phyloP scores from a whole-genome alignment of 2,888 invertebrate genomes.

The Mystacides longicornis region DNA sequence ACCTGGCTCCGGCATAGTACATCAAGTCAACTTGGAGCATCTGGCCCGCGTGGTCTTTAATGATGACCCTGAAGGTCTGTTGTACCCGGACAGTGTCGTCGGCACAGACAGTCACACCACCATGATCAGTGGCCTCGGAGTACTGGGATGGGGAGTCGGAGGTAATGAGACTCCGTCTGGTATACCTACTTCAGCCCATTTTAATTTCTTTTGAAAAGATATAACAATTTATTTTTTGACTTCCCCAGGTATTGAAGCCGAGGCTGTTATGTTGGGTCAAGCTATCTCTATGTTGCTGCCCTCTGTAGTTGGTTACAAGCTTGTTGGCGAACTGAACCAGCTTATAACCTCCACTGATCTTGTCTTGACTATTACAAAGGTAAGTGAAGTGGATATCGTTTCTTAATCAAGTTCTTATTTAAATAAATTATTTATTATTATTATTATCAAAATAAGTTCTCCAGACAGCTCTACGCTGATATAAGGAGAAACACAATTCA shows the following conservation, averaged over 20 bases:
- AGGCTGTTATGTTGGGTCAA: slow-evolving; percentile 98
- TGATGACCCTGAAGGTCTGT: slow-evolving; percentile 42
- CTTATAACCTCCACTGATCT: slow-evolving; percentile 93
- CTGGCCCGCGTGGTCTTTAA: slow-evolving; percentile 85
- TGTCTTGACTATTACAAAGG: slow-evolving; percentile 95
- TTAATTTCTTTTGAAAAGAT: not conserved
- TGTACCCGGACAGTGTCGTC: slow-evolving; percentile 88
- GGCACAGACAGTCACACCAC: slow-evolving; percentile 99
- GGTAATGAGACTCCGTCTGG: slow-evolving; percentile 38
- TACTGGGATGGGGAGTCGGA: slow-evolving; percentile 94
- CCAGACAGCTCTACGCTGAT: too few relatives aligned
- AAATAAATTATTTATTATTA: too few relatives aligned
- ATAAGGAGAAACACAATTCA: too few relatives aligned
- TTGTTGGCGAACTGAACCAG: slow-evolving; percentile 72
- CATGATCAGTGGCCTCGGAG: slow-evolving; percentile 96
- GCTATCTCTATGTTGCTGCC: slow-evolving; percentile 95
- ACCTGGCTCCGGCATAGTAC: slow-evolving; percentile 96
- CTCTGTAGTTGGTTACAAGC: slow-evolving; percentile 89
- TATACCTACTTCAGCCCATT: not conserved
- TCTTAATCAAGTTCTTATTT: too few relatives aligned
- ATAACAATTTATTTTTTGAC: not conserved
- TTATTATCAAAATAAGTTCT: too few relatives aligned
- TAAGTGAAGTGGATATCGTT: too few relatives aligned
- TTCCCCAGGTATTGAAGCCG: slow-evolving; percentile 83
- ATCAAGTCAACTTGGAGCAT: slow-evolving; percentile 97